Evolutionary conservation across 2,113 vertebrate species (phyloP).

Genomic region (Platycercus adscitus): DNA sequence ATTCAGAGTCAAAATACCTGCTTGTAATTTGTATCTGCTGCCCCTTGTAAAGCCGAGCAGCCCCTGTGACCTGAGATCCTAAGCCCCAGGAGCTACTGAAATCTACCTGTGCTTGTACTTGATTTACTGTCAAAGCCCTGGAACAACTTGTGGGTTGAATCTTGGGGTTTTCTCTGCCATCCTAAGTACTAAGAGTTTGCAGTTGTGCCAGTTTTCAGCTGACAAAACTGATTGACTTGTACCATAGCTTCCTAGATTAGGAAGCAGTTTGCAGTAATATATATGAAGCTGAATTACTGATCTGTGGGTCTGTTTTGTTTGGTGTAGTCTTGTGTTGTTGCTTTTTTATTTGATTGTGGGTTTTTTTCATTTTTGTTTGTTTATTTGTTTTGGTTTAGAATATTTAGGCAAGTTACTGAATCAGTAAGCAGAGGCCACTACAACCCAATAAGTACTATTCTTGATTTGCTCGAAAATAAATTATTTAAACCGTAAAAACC

Average conservation of each 20-base stretch:
- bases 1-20: neutral
- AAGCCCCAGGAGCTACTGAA: neutral
- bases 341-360: neutral
- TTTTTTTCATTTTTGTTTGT: neutral
- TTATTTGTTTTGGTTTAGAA: neutral
- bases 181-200: neutral
- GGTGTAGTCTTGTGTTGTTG: neutral
- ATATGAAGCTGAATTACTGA: neutral
- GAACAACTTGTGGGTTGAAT: neutral
- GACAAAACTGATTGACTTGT: neutral
- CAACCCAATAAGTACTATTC: neutral
- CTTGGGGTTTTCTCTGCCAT: neutral
- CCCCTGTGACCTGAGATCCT: neutral
- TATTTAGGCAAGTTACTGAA: conserved; percentile 5
- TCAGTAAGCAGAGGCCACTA: neutral
- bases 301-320: neutral
- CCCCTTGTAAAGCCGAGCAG: neutral
- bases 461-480: conserved; percentile 4
- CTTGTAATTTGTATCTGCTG: neutral
- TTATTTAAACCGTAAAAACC: neutral
- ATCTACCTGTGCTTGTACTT: neutral
- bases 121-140: neutral
- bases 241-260: neutral
- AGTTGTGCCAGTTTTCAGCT: neutral
- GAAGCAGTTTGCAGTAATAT: neutral